Evolutionary conservation across 2,113 vertebrate genomes (phyloP).

Genomic region (Halichoeres trimaculatus): DNA sequence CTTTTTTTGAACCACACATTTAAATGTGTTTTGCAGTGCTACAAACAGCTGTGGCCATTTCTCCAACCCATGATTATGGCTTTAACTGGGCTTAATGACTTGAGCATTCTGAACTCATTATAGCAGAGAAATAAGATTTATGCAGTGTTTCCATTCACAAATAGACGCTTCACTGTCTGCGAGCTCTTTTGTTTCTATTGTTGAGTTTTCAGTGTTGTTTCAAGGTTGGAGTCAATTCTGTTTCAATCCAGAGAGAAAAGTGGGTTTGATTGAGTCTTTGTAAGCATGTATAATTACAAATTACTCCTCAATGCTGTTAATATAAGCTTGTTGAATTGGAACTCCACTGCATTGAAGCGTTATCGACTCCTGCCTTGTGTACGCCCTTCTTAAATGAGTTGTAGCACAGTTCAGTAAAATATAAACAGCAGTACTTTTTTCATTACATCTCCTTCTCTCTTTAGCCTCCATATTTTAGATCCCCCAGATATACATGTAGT

Average conservation of each 20-base stretch:
- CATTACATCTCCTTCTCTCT: slow-evolving; percentile 28
- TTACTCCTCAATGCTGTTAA: slow-evolving; percentile 17
- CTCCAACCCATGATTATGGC: slow-evolving; percentile 67
- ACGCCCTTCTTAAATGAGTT: slow-evolving; percentile 22
- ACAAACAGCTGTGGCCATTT: slow-evolving; percentile 51
- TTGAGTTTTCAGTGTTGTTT: slow-evolving; percentile 20
- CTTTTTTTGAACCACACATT: slow-evolving; percentile 13
- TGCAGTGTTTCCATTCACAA: slow-evolving; percentile 64
- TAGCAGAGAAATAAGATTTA: slow-evolving; percentile 62
- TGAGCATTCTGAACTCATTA: slow-evolving; percentile 70
- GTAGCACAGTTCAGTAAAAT: slow-evolving; percentile 47
- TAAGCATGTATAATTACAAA: slow-evolving; percentile 18
- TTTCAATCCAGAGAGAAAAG: slow-evolving; percentile 49
- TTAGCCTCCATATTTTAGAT: slow-evolving; percentile 36
- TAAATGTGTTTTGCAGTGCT: slow-evolving; percentile 28
- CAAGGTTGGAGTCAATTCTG: slow-evolving; percentile 49
- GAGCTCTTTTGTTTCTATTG: slow-evolving; percentile 42
- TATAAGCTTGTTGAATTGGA: slow-evolving; percentile 26
- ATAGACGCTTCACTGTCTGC: slow-evolving; percentile 31
- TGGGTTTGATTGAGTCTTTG: slow-evolving; percentile 9
- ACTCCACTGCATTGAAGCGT: slow-evolving; percentile 43
- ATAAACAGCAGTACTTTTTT: slow-evolving; percentile 35
- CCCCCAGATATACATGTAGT: slow-evolving; percentile 50
- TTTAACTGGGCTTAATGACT: slow-evolving; percentile 71
- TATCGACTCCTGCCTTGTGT: slow-evolving; percentile 49